Conservation (phyloP, 2,888 invertebrate species). For the Macrophya annulata region DNA sequence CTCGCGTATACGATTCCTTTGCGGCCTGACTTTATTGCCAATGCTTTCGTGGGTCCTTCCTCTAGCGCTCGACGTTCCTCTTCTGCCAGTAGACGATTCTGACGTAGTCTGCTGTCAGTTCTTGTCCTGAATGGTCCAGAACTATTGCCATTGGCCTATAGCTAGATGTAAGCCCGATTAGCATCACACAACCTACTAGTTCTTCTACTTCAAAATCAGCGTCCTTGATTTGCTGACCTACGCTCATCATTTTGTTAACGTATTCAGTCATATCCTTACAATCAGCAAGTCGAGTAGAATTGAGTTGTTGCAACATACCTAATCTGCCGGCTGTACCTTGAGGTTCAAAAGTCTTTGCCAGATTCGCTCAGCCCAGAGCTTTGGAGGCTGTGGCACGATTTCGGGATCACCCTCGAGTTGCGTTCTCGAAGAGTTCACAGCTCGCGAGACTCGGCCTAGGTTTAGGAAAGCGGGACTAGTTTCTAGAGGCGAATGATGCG, state of each 20-base stretch:
- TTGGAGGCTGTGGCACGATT: not conserved
- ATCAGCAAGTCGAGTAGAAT: slow-evolving; percentile 21
- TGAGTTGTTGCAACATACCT: slow-evolving; percentile 26
- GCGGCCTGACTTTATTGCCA: not conserved
- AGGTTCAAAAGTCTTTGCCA: slow-evolving; percentile 11
- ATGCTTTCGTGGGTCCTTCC: not conserved
- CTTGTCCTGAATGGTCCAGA: slow-evolving; percentile 14
- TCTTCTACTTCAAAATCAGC: slow-evolving; percentile 5
- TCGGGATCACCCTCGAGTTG: too few species aligned
- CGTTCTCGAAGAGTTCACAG: not conserved
- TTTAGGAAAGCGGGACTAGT: slow-evolving; percentile 62
- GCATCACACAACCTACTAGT: slow-evolving; percentile 2
- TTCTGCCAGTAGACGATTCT: slow-evolving; percentile 13
- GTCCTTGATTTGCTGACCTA: slow-evolving; percentile 5
- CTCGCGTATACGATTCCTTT: not conserved
- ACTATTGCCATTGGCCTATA: slow-evolving; percentile 34
- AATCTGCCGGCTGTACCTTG: slow-evolving; percentile 28
- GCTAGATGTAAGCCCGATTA: slow-evolving; percentile 29
- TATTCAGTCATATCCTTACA: slow-evolving; percentile 21
- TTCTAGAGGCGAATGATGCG: slow-evolving; percentile 58
- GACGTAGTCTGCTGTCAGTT: slow-evolving; percentile 9
- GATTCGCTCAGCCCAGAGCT: slow-evolving; percentile 1
- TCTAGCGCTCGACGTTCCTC: not conserved
- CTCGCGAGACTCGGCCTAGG: slow-evolving; percentile 57
- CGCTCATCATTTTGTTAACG: slow-evolving; percentile 23